Base-by-base conservation (phyloP, 1,140 invertebrate species). In the Micrasema minimum region DNA sequence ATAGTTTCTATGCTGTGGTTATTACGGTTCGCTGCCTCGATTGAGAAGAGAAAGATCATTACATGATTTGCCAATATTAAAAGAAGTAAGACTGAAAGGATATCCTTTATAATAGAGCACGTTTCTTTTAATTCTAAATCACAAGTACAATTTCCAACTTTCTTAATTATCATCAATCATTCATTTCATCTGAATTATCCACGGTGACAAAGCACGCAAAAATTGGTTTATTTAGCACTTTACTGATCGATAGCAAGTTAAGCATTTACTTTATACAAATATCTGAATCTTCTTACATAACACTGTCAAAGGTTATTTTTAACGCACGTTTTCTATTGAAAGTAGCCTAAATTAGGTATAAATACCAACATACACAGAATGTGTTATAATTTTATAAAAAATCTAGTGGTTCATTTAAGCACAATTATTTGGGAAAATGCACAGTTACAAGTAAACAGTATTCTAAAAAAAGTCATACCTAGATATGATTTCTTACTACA, bases 1-100 rank as follows among this genome's bases (percentile, higher is more conserved):
- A 78, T 82, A 88, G 87, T 84, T 89, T 86, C 85, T 89, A 80
- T 88, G 87, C 84, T 87, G 85, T 79, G 86, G 86, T 85, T 88
- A 89, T 82, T 88, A 87, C 82, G 88, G 87, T 72, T 89, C 86
- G 16, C 87, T 90, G 77, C 89, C 90, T 72, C 87, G 90, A 77
- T 86, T 92, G 74, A 85, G 89, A 74, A 87, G 91, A 69, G 91
- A 92, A 82, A 83, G 90, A 77, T 91, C 90, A 72, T 91, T 89
- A 80, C 88, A 90, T 79, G 90, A 92, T 77, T 86, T 90, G 77
- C 87, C 88, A 66, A 85, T 88, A 77, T 80, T 87, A 68, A 88
- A 86, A 86, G 86, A 87, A 87, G 87, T 88, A 88, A 88, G 87
- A 84, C 22, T 23, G 23, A 45, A 3, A 57, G 14, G 53, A 7